Base-by-base conservation (phyloP, 2,797 vertebrate species). In the Sebastes minor region DNA sequence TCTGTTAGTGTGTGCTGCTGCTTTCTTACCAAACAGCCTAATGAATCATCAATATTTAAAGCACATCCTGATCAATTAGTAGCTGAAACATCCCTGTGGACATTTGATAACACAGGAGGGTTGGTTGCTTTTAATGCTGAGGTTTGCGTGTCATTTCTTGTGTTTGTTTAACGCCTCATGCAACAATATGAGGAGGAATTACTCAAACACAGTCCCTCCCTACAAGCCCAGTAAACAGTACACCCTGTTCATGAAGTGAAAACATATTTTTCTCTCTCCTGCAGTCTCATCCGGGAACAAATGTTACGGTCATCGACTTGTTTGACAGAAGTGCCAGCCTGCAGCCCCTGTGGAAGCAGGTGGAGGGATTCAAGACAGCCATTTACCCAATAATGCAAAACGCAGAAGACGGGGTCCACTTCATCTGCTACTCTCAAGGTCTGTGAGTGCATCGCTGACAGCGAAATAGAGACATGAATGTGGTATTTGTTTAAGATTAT, bases 391-490 rank as follows among this genome's bases (percentile, higher is more conserved):
- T 98, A 86, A 96, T 98, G 96, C 96, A 97, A 85, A 97, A 98
- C 3, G 95, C 97, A 20, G 95, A 88, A 0, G 91, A 97, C 1
- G 97, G 97, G 0, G 96, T 98, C 16, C 95, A 98, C 82, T 96
- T 98, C 65, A 95, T 97, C 88, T 98, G 97, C 92, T 98, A 98
- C 92, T 98, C 97, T 5, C 97, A 98, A 95, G 97, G 96, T 96
- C 20, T 69, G 90, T 71, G 56, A 72, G 38, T 59, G n/a, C 57
- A 10, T 78, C 66, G 42, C n/a, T 76, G 8, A 7, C 9, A n/a
- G 10, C 30, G 20, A 56, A 60, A 60, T 9, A 6, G 20, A 65
- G 22, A 78, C 22, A 52, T 49, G 53, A 57, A 53, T 77, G 32
- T 66, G 38, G 33, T 71, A 6, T 86, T 88, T 81, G 7, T 33